Conservation (phyloP, 2,888 invertebrate genomes). For the Agrilus mali region DNA sequence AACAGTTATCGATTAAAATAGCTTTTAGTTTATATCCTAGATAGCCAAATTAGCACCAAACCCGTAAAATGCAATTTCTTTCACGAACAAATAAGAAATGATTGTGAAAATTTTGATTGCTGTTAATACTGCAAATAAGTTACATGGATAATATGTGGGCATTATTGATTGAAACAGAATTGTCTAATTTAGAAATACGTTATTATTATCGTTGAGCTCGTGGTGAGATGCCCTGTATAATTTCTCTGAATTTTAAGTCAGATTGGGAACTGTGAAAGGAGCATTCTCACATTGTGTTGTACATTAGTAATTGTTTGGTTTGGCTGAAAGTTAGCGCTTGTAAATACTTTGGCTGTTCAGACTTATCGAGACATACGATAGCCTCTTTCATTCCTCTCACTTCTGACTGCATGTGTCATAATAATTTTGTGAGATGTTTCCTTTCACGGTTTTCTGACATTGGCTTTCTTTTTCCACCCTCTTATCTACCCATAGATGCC, state of each 20-base stretch:
- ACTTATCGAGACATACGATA: constrained; percentile 26
- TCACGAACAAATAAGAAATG: too few relatives aligned
- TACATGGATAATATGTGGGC: too few relatives aligned
- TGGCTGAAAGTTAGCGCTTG: constrained; percentile 38
- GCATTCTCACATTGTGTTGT: constrained; percentile 53
- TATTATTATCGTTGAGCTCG: constrained; percentile 12
- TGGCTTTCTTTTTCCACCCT: constrained; percentile 48
- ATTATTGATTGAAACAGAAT: too few relatives aligned
- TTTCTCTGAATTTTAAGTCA: constrained; percentile 37
- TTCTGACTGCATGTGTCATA: constrained; percentile 38
- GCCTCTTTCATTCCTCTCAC: constrained; percentile 36
- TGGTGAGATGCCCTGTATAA: background rate
- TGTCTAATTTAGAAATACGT: too few relatives aligned
- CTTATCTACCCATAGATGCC: constrained; percentile 29
- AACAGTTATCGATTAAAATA: too few relatives aligned
- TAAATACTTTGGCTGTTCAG: constrained; percentile 46
- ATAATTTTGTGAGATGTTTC: constrained; percentile 42
- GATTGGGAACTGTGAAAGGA: constrained; percentile 69
- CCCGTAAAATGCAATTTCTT: too few relatives aligned
- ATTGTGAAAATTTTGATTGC: too few relatives aligned
- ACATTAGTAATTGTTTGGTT: constrained; percentile 27
- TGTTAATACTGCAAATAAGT: too few relatives aligned
- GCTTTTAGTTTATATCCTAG: too few relatives aligned
- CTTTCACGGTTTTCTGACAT: constrained; percentile 81
- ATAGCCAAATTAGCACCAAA: too few relatives aligned